These are phyloP conservation scores for Apoda limacodes DNA, from an alignment of 2,888 invertebrate genomes.

Conservation along the genomic window DNA sequence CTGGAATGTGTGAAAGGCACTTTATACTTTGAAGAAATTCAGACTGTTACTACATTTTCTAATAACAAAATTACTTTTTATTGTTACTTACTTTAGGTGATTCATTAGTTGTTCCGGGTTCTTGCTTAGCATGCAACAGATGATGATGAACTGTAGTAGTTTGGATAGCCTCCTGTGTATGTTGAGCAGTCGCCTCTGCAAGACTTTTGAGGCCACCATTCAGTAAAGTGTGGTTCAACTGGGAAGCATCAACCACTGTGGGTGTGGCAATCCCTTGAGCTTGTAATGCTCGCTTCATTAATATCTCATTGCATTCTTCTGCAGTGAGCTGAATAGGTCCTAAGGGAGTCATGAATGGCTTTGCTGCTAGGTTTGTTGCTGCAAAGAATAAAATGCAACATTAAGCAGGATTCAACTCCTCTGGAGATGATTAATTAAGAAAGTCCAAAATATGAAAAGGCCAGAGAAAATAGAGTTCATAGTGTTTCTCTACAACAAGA, in stretches of 20 bases:
- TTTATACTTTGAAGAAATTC: too few relatives aligned
- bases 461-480: too few relatives aligned
- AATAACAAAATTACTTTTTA: constrained; percentile 1
- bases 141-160: constrained; percentile 54
- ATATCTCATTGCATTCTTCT: constrained; percentile 82
- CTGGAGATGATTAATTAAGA: too few relatives aligned
- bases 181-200: constrained; percentile 45
- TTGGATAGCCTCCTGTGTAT: constrained; percentile 45
- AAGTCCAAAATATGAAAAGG: too few relatives aligned
- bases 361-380: constrained; percentile 56
- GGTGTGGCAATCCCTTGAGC: constrained; percentile 69
- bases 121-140: constrained; percentile 66
- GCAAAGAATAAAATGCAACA: too few relatives aligned
- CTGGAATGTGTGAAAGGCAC: too few relatives aligned
- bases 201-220: constrained; percentile 56
- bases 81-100: constrained; percentile 57
- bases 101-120: constrained; percentile 70
- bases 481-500: too few relatives aligned
- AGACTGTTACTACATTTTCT: constrained; percentile 5
- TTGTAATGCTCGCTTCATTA: constrained; percentile 80
- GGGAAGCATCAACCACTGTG: constrained; percentile 60
- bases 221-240: constrained; percentile 52
- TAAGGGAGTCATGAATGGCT: constrained; percentile 78
- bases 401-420: too few relatives aligned
- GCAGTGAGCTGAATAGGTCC: constrained; percentile 80